These are phyloP conservation scores for Leptinotarsa lineolata DNA, from an alignment of 1,140 invertebrate genomes.

Conservation along the genomic window DNA sequence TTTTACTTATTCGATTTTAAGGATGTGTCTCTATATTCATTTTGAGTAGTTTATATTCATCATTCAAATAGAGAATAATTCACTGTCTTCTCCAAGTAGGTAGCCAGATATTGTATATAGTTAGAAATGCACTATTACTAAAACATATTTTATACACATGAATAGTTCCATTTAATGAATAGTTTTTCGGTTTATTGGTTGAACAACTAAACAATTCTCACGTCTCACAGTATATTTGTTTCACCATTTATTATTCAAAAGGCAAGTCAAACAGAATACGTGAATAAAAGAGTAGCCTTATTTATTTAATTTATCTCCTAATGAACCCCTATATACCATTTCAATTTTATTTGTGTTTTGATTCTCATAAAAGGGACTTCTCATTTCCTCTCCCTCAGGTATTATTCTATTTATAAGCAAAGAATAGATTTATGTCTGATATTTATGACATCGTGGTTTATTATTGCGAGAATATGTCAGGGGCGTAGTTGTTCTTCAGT, in stretches of 20 bases:
- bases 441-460: neutral
- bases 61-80: no score
- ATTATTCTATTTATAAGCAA: neutral
- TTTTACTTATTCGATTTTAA: no score
- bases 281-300: constrained; percentile 3
- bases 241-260: neutral
- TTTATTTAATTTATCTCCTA: neutral
- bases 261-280: neutral
- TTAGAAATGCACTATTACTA: no score
- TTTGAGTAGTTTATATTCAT: no score
- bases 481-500: neutral
- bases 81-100: no score
- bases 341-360: neutral
- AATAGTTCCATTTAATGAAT: neutral
- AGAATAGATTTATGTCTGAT: constrained; percentile 4
- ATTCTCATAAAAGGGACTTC: neutral
- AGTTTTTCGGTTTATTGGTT: neutral
- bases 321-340: constrained; percentile 4
- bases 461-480: neutral
- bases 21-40: no score
- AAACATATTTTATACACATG: neutral
- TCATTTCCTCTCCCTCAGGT: neutral
- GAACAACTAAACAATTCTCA: neutral
- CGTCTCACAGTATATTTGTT: neutral
- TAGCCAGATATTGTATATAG: no score